Conservation (phyloP, 2,797 vertebrate species). For the Sphenopsis melanotis region DNA sequence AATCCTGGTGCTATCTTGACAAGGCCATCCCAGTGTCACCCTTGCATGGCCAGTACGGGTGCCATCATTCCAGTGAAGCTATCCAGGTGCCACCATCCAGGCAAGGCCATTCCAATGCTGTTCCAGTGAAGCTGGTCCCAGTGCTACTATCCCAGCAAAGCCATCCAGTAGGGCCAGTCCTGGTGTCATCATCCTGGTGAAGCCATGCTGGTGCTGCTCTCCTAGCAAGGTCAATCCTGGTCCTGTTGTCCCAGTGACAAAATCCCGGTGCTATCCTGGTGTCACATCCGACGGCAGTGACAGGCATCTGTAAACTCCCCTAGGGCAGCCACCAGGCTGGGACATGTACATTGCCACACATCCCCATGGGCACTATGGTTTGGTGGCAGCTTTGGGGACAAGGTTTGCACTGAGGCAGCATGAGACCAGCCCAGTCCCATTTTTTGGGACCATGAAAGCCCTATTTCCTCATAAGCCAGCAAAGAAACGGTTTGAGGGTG, state of each 20-base stretch:
- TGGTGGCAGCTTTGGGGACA: background rate
- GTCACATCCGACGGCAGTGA: background rate
- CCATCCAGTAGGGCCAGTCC: background rate
- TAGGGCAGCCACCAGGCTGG: background rate
- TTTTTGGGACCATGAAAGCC: background rate
- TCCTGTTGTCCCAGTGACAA: background rate
- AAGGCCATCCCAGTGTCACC: background rate
- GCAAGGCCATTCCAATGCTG: background rate
- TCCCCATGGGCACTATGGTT: background rate
- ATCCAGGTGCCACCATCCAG: background rate
- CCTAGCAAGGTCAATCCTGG: background rate
- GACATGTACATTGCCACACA: background rate
- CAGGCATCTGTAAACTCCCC: background rate
- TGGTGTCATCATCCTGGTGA: background rate
- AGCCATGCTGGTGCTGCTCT: background rate
- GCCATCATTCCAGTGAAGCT: background rate
- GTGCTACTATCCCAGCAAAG: background rate
- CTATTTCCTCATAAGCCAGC: background rate
- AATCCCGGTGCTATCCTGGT: background rate
- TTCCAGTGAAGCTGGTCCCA: background rate
- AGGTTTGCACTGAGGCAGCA: background rate
- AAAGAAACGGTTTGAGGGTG: background rate
- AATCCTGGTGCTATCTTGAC: background rate
- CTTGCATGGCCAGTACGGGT: background rate
- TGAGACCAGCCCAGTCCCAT: accelerated